Conservation (phyloP, 2,888 invertebrate genomes). For the Diarsia dahlii region DNA sequence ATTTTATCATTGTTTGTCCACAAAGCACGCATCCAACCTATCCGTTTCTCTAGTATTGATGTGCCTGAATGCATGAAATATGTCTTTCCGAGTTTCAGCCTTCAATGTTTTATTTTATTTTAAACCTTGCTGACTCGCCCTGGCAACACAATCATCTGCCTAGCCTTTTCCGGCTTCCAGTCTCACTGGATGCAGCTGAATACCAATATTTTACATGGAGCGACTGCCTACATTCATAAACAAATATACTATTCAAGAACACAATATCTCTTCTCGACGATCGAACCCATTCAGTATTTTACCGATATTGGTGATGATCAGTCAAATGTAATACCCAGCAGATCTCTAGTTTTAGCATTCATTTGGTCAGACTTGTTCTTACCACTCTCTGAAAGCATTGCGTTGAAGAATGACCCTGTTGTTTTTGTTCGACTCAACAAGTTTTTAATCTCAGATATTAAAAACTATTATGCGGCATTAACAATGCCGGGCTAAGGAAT, state of each 20-base stretch:
- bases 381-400: too few relatives aligned
- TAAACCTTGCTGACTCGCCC: slow-evolving; percentile 1
- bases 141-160: not conserved
- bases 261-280: not conserved
- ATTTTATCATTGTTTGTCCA: not conserved
- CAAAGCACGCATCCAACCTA: slow-evolving; percentile 3
- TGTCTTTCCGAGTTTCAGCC: slow-evolving; percentile 34
- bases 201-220: too few relatives aligned
- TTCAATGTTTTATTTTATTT: slow-evolving; percentile 12
- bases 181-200: too few relatives aligned
- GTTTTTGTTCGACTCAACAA: too few relatives aligned
- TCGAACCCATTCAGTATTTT: not conserved
- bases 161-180: too few relatives aligned
- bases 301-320: not conserved
- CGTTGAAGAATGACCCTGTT: too few relatives aligned
- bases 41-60: not conserved
- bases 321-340: not conserved
- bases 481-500: too few relatives aligned
- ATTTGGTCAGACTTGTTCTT: not conserved
- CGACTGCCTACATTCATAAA: too few relatives aligned
- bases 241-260: not conserved
- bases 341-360: not conserved
- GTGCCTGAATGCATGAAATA: slow-evolving; percentile 28
- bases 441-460: too few relatives aligned
- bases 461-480: too few relatives aligned